Evolutionary conservation across 1,140 invertebrate species (phyloP).

Genomic region (Pseudomyrmex sp.): DNA sequence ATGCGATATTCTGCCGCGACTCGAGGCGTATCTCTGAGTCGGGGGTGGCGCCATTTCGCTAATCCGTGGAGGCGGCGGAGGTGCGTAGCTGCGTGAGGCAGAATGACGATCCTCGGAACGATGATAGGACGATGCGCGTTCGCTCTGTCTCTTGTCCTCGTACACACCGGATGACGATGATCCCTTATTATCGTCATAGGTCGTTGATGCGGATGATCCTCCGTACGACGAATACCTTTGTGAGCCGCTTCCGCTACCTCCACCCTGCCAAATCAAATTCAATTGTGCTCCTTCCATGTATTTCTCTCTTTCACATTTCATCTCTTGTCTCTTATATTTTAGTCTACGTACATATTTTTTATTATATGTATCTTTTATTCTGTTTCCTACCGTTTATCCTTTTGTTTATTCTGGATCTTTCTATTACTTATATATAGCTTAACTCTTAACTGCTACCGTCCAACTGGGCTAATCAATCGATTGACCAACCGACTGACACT

Average conservation of each 20-base stretch:
- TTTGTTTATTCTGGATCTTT: conserved; percentile 23
- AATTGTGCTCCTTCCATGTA: conserved; percentile 81
- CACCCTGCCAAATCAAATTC: conserved; percentile 84
- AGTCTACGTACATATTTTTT: conserved; percentile 59
- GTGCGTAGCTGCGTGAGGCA: conserved; percentile 80
- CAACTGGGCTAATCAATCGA: conserved; percentile 39
- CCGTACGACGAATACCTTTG: conserved; percentile 82
- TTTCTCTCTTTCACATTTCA: conserved; percentile 71
- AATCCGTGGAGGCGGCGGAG: conserved; percentile 79
- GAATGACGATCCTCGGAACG: conserved; percentile 83
- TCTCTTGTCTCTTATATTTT: conserved; percentile 63
- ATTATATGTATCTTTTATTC: conserved; percentile 53
- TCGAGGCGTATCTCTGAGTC: conserved; percentile 78
- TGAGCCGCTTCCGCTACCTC: conserved; percentile 80
- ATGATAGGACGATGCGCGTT: conserved; percentile 81
- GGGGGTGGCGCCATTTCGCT: conserved; percentile 81
- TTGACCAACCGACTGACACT: conserved; percentile 23
- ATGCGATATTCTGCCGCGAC: conserved; percentile 80
- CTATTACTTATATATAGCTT: conserved; percentile 33
- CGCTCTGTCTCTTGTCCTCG: conserved; percentile 82
- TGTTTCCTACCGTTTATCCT: conserved; percentile 51
- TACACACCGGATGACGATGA: conserved; percentile 80
- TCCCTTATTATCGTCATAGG: conserved; percentile 82
- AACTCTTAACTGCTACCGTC: conserved; percentile 44
- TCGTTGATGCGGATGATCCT: conserved; percentile 76